Evolutionary conservation across 2,888 invertebrate species (phyloP), one percentile per base, ranked within the genome.

Genomic region (Vanessa cardui): DNA sequence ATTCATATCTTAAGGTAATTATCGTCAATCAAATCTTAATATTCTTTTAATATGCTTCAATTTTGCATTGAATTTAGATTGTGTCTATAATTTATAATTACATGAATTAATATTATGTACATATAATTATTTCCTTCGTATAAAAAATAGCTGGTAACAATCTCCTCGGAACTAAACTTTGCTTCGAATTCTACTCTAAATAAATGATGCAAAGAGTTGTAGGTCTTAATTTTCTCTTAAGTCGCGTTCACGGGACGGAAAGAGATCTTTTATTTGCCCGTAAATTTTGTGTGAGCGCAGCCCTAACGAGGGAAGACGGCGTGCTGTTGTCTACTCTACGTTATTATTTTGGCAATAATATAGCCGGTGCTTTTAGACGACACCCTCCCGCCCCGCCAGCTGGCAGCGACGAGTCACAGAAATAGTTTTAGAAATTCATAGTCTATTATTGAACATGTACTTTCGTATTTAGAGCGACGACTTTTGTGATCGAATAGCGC

Each of bases 331-430:
- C 81, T 83, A 79, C 76, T 83, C 78, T 63, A 73, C 80, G 78
- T 83, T 87, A 85, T 86, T 86, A 87, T 88, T 88, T 88, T 88
- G 87, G 86, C 86, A 88, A 88, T 88, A 88, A 86, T 87, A 86
- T 86, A 78, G 81, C 80, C 82, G 83, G 84, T 84, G 81, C 80
- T 85, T 81, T 83, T 80, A 86, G 84, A 83, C 81, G 78, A 72
- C 77, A 79, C 77, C 78, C 76, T 78, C 70, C 67, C 76, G 72
- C 68, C 72, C 72, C 72, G 77, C 72, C 75, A 70, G 80, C 82
- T 84, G 87, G 83, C 86, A 84, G 73, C 83, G 83, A 74, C 77
- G 76, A 77, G 78, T 73, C 77, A 82, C 88, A 84, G 85, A 85
- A 89, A 88, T 88, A 89, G 84, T 85, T 84, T 84, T 86, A 85